A percentile compares a stretch with the other conserved stretches of the same genome.
These are phyloP conservation scores for Chrysina gloriosa DNA, from an alignment of 2,888 invertebrate genomes.

Conservation along the genomic window DNA sequence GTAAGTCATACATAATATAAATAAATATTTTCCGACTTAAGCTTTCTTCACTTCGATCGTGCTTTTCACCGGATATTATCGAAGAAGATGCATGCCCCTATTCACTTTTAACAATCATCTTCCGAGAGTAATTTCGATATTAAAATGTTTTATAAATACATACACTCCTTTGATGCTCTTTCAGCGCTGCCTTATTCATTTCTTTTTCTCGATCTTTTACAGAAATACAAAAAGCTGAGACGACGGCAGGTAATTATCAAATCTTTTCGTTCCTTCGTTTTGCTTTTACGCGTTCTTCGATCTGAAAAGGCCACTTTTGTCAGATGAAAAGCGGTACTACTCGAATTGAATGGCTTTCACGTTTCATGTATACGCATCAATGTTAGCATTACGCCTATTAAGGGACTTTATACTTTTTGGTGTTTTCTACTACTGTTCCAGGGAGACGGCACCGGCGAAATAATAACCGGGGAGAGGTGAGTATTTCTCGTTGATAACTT, in stretches of 20 bases:
- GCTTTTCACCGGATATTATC: background rate
- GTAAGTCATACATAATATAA: constrained; percentile 69
- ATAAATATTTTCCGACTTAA: background rate
- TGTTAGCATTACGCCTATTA: constrained; percentile 23
- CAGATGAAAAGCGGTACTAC: constrained; percentile 19
- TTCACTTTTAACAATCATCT: background rate
- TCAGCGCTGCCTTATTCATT: constrained; percentile 40
- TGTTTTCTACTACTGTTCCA: constrained; percentile 67
- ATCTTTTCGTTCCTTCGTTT: constrained; percentile 45
- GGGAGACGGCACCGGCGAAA: constrained; percentile 85
- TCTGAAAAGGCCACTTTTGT: constrained; percentile 35
- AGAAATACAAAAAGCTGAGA: constrained; percentile 88
- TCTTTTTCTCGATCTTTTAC: constrained; percentile 53
- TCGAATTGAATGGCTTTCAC: constrained; percentile 31
- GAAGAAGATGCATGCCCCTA: background rate
- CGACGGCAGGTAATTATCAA: constrained; percentile 79
- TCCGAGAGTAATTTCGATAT: background rate
- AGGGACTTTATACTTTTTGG: constrained; percentile 33
- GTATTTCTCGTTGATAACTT: constrained; percentile 52
- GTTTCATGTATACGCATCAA: constrained; percentile 30
- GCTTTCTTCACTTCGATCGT: background rate
- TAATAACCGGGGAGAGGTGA: constrained; percentile 79
- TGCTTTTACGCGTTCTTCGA: constrained; percentile 38
- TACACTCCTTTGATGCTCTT: background rate
- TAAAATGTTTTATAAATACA: background rate